Base-by-base conservation (phyloP, 2,888 invertebrate species). In the Helleia helle region DNA sequence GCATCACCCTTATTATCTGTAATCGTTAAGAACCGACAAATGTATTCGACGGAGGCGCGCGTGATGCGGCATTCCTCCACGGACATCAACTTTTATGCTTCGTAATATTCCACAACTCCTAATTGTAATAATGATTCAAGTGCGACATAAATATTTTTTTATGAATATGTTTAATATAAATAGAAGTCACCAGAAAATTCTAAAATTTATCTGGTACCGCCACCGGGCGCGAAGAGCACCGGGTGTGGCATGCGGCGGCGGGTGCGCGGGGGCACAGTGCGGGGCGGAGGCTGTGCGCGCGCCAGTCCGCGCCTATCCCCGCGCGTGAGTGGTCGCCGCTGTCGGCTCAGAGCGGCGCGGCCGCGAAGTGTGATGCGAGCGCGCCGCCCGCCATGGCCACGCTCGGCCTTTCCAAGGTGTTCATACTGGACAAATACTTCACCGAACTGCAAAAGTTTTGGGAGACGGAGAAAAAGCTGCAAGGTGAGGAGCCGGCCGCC, bases 381-480 rank as follows among this genome's bases (percentile, higher is more conserved):
- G 63, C 62, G 67, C 72, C 75, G 72, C 73, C 68, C 75, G 81
- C 72, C 86, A 96, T 96, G 96, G 95, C 96, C 89, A 95, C 95
- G 84, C 90, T 96, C 87, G 96, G 96, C 88, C 92, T 96, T 66
- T 95, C 95, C 75, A 96, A 96, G 89, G 96, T 96, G 84, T 96
- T 96, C 90, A 96, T 96, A 80, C 90, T 96, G 89, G 96, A 96
- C 91, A 96, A 96, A 85, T 96, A 96, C 86, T 96, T 96, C 87
- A 95, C 95, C 57, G 96, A 96, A 87, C 88, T 97, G 81, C 95
- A 95, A 80, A 96, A 96, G 87, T 95, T 96, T 87, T 95, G 96
- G 94, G 95, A 96, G 86, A 95, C 95, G 50, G 97, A 97, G 85
- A 95, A 96, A 87, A 95, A 95, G 86, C 88, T 95, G 69, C 94